A percentile compares a stretch with the other conserved stretches of the same genome.
Conservation (phyloP, 2,113 vertebrate species). For the Aphelocoma coerulescens region DNA sequence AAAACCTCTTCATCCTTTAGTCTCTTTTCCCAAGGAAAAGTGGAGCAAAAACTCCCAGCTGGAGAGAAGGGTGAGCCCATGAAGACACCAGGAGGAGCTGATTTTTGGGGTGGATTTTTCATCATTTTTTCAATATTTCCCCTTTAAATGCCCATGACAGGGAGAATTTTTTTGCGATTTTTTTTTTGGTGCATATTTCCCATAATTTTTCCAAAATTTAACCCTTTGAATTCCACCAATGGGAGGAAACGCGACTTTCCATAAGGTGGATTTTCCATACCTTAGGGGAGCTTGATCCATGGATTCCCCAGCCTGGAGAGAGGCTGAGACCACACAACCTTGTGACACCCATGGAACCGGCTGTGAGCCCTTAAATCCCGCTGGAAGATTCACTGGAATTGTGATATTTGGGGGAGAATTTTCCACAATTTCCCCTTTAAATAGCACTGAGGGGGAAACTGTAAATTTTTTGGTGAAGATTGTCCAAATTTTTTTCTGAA, state of each 20-base stretch:
- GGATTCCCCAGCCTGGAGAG: not conserved
- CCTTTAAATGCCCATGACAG: not conserved
- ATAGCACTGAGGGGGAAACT: too few species aligned
- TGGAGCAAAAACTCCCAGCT: not conserved
- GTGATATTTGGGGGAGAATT: not conserved
- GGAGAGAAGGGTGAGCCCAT: not conserved
- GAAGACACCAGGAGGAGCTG: not conserved
- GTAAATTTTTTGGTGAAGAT: not conserved
- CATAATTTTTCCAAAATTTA: not conserved
- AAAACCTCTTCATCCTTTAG: not conserved
- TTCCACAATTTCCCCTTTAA: not conserved
- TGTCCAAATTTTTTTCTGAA: not conserved
- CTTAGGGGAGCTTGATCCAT: accelerated
- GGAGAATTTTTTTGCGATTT: not conserved
- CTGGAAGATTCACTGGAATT: accelerated
- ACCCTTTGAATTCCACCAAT: not conserved
- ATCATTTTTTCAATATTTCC: not conserved
- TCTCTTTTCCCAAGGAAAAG: not conserved
- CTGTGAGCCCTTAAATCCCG: accelerated
- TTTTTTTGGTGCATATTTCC: not conserved
- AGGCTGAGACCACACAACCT: accelerated
- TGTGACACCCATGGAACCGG: accelerated
- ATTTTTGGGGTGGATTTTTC: not conserved
- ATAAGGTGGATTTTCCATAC: accelerated
- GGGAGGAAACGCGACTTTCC: accelerated